A percentile compares a stretch with the other conserved stretches of the same genome.
phyloP scores from a whole-genome alignment of 2,113 vertebrate genomes.

The Martes martes region DNA sequence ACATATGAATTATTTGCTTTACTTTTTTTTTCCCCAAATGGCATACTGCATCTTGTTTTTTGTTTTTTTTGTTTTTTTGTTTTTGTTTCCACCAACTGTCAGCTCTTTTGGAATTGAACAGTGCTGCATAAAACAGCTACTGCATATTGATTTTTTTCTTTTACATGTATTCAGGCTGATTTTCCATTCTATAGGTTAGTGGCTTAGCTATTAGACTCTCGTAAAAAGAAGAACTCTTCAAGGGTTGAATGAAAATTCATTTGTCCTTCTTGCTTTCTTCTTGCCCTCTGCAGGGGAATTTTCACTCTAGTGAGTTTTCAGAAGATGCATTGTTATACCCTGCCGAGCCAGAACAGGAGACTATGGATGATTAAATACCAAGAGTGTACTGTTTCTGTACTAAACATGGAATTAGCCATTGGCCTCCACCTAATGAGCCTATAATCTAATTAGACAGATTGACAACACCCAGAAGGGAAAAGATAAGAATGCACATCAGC shows the following conservation, averaged over 20 bases:
- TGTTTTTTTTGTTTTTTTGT: background rate
- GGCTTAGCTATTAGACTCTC: background rate
- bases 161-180: constrained; percentile 22
- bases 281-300: background rate
- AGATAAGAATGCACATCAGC: background rate
- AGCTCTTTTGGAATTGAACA: background rate
- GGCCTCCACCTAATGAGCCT: constrained; percentile 19
- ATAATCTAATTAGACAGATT: constrained; percentile 57
- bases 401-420: constrained; percentile 34
- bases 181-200: background rate
- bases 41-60: background rate
- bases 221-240: background rate
- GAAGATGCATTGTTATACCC: background rate
- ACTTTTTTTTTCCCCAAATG: constrained; percentile 46
- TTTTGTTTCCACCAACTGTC: background rate
- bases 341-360: background rate
- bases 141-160: background rate
- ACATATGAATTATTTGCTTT: constrained; percentile 53
- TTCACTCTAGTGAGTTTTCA: background rate
- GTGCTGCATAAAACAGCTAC: background rate
- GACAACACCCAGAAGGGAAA: constrained; percentile 54
- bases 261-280: background rate
- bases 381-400: background rate
- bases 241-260: background rate
- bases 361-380: constrained; percentile 14